phyloP scores from a whole-genome alignment of 2,888 invertebrate genomes.

The Dynastes grantii region DNA sequence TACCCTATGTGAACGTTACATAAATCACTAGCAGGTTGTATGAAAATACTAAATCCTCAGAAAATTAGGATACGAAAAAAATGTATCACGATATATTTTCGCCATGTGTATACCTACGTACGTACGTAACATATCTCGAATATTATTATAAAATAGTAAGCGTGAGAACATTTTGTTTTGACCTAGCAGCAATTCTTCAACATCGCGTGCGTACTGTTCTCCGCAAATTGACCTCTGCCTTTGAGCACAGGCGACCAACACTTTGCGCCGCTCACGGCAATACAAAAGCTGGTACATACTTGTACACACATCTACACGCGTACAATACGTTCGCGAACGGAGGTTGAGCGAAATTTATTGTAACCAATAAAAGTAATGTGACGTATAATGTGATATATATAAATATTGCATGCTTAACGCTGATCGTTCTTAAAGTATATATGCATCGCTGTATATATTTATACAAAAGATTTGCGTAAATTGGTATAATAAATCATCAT shows the following conservation, averaged over 20 bases:
- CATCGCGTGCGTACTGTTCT: slow-evolving; percentile 53
- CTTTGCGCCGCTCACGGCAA: slow-evolving; percentile 48
- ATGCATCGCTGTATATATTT: slow-evolving; percentile 8
- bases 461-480: slow-evolving; percentile 19
- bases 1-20: too few species aligned
- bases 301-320: slow-evolving; percentile 8
- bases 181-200: slow-evolving; percentile 45
- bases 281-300: slow-evolving; percentile 22
- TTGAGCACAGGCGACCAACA: slow-evolving; percentile 55
- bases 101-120: not conserved
- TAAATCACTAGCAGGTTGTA: not conserved
- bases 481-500: slow-evolving; percentile 31
- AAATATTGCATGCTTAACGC: slow-evolving; percentile 23
- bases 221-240: slow-evolving; percentile 57
- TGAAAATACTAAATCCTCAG: not conserved
- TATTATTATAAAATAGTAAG: slow-evolving; percentile 44
- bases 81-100: not conserved
- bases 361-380: slow-evolving; percentile 38
- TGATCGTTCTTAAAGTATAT: slow-evolving; percentile 5
- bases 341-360: slow-evolving; percentile 31
- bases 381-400: slow-evolving; percentile 30
- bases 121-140: slow-evolving; percentile 11
- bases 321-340: slow-evolving; percentile 10
- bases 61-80: not conserved
- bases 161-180: slow-evolving; percentile 56